Evolutionary conservation across 2,113 vertebrate species (phyloP).

Genomic region (Paedocypris sp.): DNA sequence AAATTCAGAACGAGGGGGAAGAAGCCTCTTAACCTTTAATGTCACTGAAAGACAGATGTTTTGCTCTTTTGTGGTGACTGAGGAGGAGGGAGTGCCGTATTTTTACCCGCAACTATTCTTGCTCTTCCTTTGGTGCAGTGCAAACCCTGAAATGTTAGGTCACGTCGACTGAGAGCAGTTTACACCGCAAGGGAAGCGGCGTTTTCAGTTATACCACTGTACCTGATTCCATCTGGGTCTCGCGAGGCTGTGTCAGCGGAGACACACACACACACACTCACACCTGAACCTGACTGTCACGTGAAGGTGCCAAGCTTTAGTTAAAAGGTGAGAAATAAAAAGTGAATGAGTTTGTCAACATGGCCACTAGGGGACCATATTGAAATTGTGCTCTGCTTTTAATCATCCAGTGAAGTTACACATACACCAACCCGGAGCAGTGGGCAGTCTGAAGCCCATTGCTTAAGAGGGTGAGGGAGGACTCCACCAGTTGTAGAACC

Average conservation of each 20-base stretch:
- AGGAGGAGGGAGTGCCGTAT: conserved; percentile 33
- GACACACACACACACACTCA: neutral
- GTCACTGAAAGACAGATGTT: conserved; percentile 41
- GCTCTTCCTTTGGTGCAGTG: conserved; percentile 43
- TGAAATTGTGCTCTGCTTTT: too few species aligned
- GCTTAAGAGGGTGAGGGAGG: too few species aligned
- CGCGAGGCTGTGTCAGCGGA: conserved; percentile 28
- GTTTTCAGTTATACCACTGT: conserved; percentile 54
- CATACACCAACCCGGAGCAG: too few species aligned
- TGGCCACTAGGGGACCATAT: too few species aligned
- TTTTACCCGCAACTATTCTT: conserved; percentile 51
- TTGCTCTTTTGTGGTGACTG: conserved; percentile 37
- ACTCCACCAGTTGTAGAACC: too few species aligned
- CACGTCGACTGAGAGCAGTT: conserved; percentile 39
- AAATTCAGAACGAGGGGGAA: conserved; percentile 17
- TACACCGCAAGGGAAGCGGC: conserved; percentile 46
- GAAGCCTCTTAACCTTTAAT: conserved; percentile 39
- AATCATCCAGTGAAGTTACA: too few species aligned
- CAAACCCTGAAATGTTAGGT: conserved; percentile 43
- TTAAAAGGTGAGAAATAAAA: too few species aligned
- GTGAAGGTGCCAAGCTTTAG: too few species aligned
- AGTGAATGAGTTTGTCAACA: too few species aligned
- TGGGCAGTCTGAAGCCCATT: too few species aligned
- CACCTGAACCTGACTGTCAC: conserved; percentile 30
- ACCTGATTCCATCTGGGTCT: conserved; percentile 43